These are phyloP conservation scores for Phataginus tetradactyla DNA, from an alignment of 2,797 vertebrate species.

Conservation along the genomic window DNA sequence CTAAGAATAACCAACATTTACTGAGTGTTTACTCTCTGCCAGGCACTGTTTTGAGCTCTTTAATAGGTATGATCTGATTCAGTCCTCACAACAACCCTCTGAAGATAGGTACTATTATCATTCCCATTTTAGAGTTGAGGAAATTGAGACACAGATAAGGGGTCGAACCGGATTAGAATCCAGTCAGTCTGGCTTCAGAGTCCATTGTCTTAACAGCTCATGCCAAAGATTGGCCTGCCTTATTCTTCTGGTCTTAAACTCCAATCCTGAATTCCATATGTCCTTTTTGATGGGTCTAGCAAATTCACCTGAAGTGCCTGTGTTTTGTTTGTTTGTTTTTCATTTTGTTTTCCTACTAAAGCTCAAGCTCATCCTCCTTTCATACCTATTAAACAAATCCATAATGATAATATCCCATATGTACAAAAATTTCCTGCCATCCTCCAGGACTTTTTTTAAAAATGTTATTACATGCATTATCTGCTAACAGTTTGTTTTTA, in stretches of 20 bases:
- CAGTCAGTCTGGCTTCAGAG: constrained; percentile 20
- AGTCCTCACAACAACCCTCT: not conserved
- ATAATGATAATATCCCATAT: not conserved
- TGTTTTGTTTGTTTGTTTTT: not conserved
- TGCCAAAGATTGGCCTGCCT: not conserved
- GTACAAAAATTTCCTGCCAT: not conserved
- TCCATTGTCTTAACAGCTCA: not conserved
- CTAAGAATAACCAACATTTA: constrained; percentile 25
- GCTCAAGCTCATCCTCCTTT: not conserved
- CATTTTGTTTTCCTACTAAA: not conserved
- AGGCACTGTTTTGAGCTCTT: not conserved
- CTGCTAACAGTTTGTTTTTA: constrained; percentile 27
- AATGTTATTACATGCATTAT: constrained; percentile 42
- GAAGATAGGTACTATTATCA: not conserved
- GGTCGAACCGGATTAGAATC: not conserved
- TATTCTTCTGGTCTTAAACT: constrained; percentile 41
- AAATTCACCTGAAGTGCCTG: constrained; percentile 13
- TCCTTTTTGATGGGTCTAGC: constrained; percentile 36
- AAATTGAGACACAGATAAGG: not conserved
- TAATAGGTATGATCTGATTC: not conserved
- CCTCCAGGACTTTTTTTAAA: not conserved
- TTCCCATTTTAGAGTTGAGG: not conserved
- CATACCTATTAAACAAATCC: constrained; percentile 18
- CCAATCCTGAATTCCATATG: constrained; percentile 12
- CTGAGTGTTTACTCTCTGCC: not conserved